These are phyloP conservation scores for Saturnia japonica DNA, from an alignment of 2,888 invertebrate species.

Conservation along the genomic window DNA sequence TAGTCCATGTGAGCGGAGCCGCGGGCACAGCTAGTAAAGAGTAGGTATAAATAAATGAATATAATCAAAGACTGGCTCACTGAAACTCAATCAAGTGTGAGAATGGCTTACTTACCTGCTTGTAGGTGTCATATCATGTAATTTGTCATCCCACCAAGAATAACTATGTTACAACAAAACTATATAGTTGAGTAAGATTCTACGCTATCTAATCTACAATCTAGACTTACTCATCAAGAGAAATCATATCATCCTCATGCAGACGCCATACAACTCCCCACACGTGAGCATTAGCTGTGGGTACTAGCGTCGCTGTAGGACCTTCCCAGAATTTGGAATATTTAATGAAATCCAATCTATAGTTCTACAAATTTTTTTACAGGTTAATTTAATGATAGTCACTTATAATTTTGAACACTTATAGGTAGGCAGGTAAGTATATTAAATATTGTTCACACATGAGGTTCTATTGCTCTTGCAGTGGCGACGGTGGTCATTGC, in stretches of 20 bases:
- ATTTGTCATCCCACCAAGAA: too few relatives aligned
- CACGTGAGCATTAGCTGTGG: constrained; percentile 81
- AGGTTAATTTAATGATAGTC: background rate
- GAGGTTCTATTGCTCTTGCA: background rate
- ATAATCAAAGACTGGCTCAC: too few relatives aligned
- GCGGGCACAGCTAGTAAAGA: too few relatives aligned
- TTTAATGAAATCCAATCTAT: constrained; percentile 85
- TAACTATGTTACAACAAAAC: too few relatives aligned
- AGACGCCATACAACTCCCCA: constrained; percentile 92
- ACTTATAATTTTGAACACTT: too few relatives aligned
- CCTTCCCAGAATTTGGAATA: constrained; percentile 89
- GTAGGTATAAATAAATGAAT: too few relatives aligned
- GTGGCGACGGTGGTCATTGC: background rate
- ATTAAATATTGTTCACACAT: background rate
- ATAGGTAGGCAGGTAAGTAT: background rate
- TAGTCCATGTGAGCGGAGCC: too few relatives aligned
- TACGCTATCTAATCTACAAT: background rate
- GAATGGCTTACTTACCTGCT: too few relatives aligned
- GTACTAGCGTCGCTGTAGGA: constrained; percentile 89
- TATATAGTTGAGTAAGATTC: background rate
- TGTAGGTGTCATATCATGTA: too few relatives aligned
- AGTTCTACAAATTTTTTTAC: constrained; percentile 73
- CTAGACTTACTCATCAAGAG: constrained; percentile 84
- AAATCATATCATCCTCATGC: constrained; percentile 75
- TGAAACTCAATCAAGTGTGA: too few relatives aligned